Base-by-base conservation (phyloP, 1,140 invertebrate species). In the Monomorium pharaonis region DNA sequence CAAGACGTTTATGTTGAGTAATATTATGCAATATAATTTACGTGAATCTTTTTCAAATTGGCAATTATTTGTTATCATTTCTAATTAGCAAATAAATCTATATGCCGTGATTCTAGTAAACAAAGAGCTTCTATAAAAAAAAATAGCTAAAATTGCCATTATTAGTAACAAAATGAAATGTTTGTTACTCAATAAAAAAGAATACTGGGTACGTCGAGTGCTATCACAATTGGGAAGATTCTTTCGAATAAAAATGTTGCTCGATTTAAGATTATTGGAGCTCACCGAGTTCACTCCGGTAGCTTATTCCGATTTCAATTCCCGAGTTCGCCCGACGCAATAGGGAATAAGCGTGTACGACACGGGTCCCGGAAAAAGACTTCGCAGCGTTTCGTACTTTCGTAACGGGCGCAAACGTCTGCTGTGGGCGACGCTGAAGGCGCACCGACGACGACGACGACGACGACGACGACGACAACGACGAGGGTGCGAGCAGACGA, bases 401-500 rank as follows among this genome's bases (percentile, higher is more conserved):
- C 44, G 51, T 30, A 44, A 27, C 24, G 51, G 37, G 51, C 51
- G 78, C 62, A 47, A 74, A 81, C 54, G 65, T 18, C 65, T 12
- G 51, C 37, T 83, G 77, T 60, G n/a, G 51, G 51, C 49, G 54
- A 72, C 37, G 67, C 12, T 21, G 67, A n/a, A 49, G 42, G 58
- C 51, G 30, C 62, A 47, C 21, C 70, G 60, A 27, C 44, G n/a
- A 60, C 62, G 62, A 30, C 21, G 51, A 21, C n/a, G 51, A 44
- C 69, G 65, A 21, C 49, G 21, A 58, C 58, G 60, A 27, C n/a
- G 44, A 44, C 69, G 67, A 21, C 49, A 18, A 58, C 47, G 60
- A 27, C 21, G 60, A 51, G 63, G 69, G 74, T 47, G 69, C 51
- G 49, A 47, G 51, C 30, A 56, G 69, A 75, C 30, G 72, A 51